Evolutionary conservation across 2,888 invertebrate species (phyloP), one percentile per base, ranked within the genome.

Genomic region (Drosophila fungiperda): DNA sequence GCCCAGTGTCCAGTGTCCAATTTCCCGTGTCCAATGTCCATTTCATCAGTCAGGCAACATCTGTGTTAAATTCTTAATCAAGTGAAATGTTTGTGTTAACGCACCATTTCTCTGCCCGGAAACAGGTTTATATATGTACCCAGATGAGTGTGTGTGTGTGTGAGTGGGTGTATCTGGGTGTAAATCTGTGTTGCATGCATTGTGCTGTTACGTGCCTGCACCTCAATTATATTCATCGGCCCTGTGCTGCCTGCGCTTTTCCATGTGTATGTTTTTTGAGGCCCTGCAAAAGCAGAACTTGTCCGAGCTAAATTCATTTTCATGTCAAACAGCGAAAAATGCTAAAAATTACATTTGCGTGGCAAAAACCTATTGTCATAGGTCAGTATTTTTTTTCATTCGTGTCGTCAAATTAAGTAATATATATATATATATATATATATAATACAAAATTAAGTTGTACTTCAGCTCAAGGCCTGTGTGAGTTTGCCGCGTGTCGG

Each of bases 11-110:
- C 35, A 35, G 11, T 35, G 12, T 11, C 36, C 38, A 38, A 17
- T 17, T 17, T n/a, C 38, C 38, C 29, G 12, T 23, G 20, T 11
- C 40, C 35, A 35, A 35, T 35, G 35, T 35, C 36, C 38, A 38
- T 35, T 35, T 12, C 59, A 62, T 67, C 76, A 68, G 86, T 73
- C 77, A 54, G 54, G 67, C 20, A 36, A 76, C 78, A 78, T 81
- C 73, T 73, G 72, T 61, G 64, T 74, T 76, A 73, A 75, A 78
- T 86, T 78, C 80, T 68, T 83, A 78, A 83, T 83, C 78, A 65
- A 72, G 59, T 66, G 81, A 78, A 83, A 83, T 81, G 81, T 69
- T 80, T 61, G 73, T 74, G 72, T 64, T 76, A 77, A 83, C 77
- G 68, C 71, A 68, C 54, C 80, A 60, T 48, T 64, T 64, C 65